Percentiles rank a stretch among this genome's conserved stretches.
phyloP scores from a whole-genome alignment of 2,797 vertebrate species.

The Siniperca scherzeri region DNA sequence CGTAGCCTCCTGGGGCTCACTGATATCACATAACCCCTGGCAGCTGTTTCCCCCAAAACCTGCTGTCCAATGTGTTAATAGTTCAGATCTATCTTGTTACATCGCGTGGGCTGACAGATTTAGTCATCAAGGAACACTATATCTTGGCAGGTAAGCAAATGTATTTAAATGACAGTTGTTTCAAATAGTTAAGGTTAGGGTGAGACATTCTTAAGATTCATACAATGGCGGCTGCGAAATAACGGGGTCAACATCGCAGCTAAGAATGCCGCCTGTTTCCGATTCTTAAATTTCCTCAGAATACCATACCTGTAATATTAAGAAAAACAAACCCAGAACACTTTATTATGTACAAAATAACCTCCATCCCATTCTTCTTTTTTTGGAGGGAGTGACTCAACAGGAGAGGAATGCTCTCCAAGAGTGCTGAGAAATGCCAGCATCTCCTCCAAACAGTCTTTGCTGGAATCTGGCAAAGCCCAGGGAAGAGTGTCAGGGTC shows the following conservation, averaged over 20 bases:
- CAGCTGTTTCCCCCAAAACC: conserved; percentile 76
- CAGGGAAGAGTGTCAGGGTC: conserved; percentile 59
- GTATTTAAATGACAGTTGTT: conserved; percentile 74
- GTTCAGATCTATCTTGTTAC: conserved; percentile 77
- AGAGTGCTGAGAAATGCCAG: conserved; percentile 64
- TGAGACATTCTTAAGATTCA: conserved; percentile 59
- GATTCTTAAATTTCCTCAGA: conserved; percentile 50
- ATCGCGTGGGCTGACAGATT: conserved; percentile 72
- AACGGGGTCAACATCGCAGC: conserved; percentile 43
- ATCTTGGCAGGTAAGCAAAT: conserved; percentile 73
- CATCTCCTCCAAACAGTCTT: conserved; percentile 64
- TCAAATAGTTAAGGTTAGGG: conserved; percentile 46
- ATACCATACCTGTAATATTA: conserved; percentile 30
- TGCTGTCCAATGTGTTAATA: conserved; percentile 73
- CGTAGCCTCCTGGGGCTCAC: conserved; percentile 58
- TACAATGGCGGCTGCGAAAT: conserved; percentile 33
- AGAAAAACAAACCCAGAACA: conserved; percentile 34
- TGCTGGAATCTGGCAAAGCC: conserved; percentile 61
- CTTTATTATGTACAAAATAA: conserved; percentile 44
- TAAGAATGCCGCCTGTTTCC: conserved; percentile 58
- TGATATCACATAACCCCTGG: conserved; percentile 77
- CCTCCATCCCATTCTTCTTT: conserved; percentile 28
- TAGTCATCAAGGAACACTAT: conserved; percentile 71
- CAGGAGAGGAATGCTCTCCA: conserved; percentile 68
- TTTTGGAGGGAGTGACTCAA: conserved; percentile 65